Evolutionary conservation across 2,888 invertebrate genomes (phyloP), one percentile per base, ranked within the genome.

Genomic region (Hirtodrosophila alboralis): DNA sequence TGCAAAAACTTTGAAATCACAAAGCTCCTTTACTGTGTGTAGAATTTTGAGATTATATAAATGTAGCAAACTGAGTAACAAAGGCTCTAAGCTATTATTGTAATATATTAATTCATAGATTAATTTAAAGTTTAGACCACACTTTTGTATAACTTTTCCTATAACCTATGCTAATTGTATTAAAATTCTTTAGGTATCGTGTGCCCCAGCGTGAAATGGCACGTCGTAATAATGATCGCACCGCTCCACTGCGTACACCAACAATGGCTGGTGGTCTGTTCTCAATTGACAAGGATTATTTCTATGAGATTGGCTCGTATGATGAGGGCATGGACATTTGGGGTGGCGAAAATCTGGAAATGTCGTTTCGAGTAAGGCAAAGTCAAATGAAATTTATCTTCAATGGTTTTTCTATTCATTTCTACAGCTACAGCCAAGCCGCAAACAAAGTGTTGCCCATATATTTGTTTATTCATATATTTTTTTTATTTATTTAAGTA

Each of bases 281-380:
- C 90, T 96, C 98, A 44, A 98, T 99, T 65, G 97, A 98, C 90
- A 94, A 95, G 88, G 96, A 98, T 16, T 99, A 98, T 91, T 99
- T 99, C 92, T 97, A 98, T 91, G 96, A 98, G 92, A 93, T 99
- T 66, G 99, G 99, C 48, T 95, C 98, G 49, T 99, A 99, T 90
- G 99, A 99, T 91, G 95, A 98, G 91, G 99, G 99, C 80, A 99
- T 99, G 99, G 98, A 99, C 91, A 98, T 99, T 87, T 99, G 99
- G 99, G 99, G 99, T 44, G 91, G 91, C 59, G 91, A 91, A 84
- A 91, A 92, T 87, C 88, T 92, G 57, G 91, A 91, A 86, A 91
- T 91, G 91, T 91, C 91, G 44, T 91, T 91, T 72, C 86, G 91
- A 88, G 91, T 92, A 89, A 90, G 90, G 51, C 72, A 54, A 74